Evolutionary conservation across 2,113 vertebrate genomes (phyloP).

Genomic region (Cephalopholis sonnerati): DNA sequence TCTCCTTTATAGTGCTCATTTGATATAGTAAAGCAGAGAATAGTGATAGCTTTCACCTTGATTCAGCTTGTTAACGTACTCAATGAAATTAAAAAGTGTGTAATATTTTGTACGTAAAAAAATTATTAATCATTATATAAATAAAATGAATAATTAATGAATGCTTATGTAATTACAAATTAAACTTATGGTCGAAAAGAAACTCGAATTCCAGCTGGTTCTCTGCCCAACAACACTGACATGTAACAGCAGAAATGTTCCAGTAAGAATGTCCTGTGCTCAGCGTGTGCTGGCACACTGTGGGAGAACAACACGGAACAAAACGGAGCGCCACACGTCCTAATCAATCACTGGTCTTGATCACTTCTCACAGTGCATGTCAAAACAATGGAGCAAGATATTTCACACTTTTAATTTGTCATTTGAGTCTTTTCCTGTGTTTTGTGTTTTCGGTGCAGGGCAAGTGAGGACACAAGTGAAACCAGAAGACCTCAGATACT

Average conservation of each 20-base stretch:
- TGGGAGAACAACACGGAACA: conserved; percentile 17
- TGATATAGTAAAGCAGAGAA: not conserved
- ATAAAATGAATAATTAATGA: not conserved
- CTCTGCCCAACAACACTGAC: conserved; percentile 19
- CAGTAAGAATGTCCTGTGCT: conserved; percentile 48
- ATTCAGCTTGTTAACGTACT: not conserved
- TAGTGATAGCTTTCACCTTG: not conserved
- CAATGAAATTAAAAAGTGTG: not conserved
- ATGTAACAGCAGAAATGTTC: conserved; percentile 47
- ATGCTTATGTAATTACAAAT: not conserved
- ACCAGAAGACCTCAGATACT: not conserved
- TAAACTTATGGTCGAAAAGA: not conserved
- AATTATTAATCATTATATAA: not conserved
- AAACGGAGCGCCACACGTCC: not conserved
- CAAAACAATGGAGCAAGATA: not conserved
- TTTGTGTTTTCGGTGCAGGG: conserved; percentile 36
- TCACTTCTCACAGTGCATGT: conserved; percentile 33
- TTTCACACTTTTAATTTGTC: conserved; percentile 2
- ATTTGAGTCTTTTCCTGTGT: not conserved
- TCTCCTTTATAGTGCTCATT: not conserved
- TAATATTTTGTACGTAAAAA: not conserved
- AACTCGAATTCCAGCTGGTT: not conserved
- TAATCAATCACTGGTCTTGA: conserved; percentile 40
- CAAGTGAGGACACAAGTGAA: conserved; percentile 18
- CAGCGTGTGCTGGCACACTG: conserved; percentile 35